phyloP scores from a whole-genome alignment of 2,113 vertebrate genomes.

The Dipodomys stephensi region DNA sequence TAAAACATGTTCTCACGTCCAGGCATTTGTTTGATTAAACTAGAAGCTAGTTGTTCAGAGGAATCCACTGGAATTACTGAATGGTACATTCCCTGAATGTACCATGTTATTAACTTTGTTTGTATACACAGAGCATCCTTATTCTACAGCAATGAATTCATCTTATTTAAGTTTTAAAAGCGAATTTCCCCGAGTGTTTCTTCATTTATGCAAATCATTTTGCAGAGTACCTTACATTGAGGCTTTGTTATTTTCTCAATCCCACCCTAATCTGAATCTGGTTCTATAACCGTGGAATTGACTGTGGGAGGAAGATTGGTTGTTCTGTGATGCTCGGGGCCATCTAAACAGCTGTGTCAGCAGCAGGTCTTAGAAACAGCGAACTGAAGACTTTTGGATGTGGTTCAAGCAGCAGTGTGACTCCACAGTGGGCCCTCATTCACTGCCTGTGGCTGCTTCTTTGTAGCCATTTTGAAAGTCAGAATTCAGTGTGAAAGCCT shows the following conservation, averaged over 20 bases:
- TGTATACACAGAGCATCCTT: too few species aligned
- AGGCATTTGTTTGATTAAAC: too few species aligned
- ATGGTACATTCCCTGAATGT: too few species aligned
- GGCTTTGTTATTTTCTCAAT: conserved; percentile 1
- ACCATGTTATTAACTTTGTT: too few species aligned
- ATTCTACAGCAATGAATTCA: background rate
- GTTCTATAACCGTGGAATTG: background rate
- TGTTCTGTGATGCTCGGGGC: conserved; percentile 47
- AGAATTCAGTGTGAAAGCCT: conserved; percentile 65
- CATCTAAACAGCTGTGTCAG: conserved; percentile 72
- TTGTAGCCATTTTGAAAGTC: conserved; percentile 72
- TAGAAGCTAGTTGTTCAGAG: too few species aligned
- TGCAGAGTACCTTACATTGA: background rate
- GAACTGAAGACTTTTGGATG: conserved; percentile 50
- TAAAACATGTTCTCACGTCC: too few species aligned
- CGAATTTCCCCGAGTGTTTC: background rate
- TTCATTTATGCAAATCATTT: background rate
- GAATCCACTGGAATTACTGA: too few species aligned
- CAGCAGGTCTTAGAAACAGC: conserved; percentile 43
- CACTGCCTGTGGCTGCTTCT: conserved; percentile 52
- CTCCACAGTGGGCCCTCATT: background rate
- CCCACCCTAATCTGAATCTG: background rate
- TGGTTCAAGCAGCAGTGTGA: conserved; percentile 32
- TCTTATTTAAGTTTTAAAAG: conserved; percentile 21
- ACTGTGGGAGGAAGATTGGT: background rate